These are phyloP conservation scores for Carterocephalus palaemon DNA, from an alignment of 2,888 invertebrate genomes.

Conservation along the genomic window DNA sequence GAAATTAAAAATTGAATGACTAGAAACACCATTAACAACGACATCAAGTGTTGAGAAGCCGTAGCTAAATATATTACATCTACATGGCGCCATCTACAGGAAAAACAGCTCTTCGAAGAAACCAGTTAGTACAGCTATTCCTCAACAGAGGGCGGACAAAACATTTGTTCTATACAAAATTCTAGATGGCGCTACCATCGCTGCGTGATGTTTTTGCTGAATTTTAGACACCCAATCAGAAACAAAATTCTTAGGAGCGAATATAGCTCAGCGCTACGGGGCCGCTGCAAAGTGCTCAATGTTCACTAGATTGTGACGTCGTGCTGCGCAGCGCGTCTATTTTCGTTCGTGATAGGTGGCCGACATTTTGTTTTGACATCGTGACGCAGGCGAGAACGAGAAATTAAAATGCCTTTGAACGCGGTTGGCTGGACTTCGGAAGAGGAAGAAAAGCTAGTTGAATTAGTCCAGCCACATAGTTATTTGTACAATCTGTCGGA, in stretches of 20 bases:
- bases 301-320: constrained; percentile 53
- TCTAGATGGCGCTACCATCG: constrained; percentile 34
- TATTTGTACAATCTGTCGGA: constrained; percentile 61
- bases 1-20: no score
- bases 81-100: constrained; percentile 5
- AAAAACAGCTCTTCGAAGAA: no score
- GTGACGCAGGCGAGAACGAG: constrained; percentile 42
- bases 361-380: constrained; percentile 66
- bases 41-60: no score
- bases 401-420: constrained; percentile 63
- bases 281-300: constrained; percentile 12
- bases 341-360: constrained; percentile 67
- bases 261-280: constrained; percentile 25
- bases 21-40: no score
- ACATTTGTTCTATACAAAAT: neutral
- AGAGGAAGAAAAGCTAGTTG: constrained; percentile 63
- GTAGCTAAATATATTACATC: no score
- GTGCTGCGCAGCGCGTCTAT: constrained; percentile 67
- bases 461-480: constrained; percentile 63
- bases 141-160: constrained; percentile 4
- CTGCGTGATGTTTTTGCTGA: constrained; percentile 19
- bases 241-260: constrained; percentile 20
- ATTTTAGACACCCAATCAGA: constrained; percentile 46
- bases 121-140: neutral
- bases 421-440: constrained; percentile 63